Conservation (phyloP, 2,888 invertebrate genomes). For the Cryptosula pallasiana region DNA sequence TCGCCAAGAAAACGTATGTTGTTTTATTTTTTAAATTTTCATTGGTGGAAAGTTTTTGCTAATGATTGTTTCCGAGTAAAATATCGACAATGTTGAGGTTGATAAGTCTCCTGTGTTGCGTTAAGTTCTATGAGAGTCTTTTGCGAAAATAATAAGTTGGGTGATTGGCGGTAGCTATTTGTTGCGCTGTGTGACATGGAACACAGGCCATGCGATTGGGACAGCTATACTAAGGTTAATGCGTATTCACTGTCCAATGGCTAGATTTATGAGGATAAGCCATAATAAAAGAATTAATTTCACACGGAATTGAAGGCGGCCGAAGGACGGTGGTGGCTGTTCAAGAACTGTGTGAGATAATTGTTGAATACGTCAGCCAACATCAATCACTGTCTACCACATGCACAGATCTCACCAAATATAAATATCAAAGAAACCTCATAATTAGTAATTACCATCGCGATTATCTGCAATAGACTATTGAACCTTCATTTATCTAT, state of each 20-base stretch:
- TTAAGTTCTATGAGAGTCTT: too few species aligned
- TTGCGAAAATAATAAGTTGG: too few species aligned
- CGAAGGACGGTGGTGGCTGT: neutral
- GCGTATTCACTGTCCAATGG: neutral
- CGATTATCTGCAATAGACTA: slow-evolving; percentile 3
- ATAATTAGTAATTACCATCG: neutral
- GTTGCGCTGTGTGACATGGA: too few species aligned
- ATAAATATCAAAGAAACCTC: slow-evolving; percentile 10
- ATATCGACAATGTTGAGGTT: too few species aligned
- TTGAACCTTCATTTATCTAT: neutral
- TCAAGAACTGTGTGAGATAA: neutral
- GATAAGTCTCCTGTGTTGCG: too few species aligned
- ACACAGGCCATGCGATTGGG: too few species aligned
- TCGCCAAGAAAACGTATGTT: slow-evolving; percentile 60
- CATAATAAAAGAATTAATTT: neutral
- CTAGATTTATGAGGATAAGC: neutral
- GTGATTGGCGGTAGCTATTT: too few species aligned
- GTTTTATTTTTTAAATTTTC: too few species aligned
- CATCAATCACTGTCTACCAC: neutral
- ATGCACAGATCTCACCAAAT: slow-evolving; percentile 14
- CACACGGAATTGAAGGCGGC: neutral
- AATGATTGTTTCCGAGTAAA: too few species aligned
- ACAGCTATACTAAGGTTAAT: neutral
- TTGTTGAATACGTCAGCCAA: neutral
- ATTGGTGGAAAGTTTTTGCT: too few species aligned